These are phyloP conservation scores for Psettodes erumei DNA, from an alignment of 2,113 vertebrate genomes.

Conservation along the genomic window DNA sequence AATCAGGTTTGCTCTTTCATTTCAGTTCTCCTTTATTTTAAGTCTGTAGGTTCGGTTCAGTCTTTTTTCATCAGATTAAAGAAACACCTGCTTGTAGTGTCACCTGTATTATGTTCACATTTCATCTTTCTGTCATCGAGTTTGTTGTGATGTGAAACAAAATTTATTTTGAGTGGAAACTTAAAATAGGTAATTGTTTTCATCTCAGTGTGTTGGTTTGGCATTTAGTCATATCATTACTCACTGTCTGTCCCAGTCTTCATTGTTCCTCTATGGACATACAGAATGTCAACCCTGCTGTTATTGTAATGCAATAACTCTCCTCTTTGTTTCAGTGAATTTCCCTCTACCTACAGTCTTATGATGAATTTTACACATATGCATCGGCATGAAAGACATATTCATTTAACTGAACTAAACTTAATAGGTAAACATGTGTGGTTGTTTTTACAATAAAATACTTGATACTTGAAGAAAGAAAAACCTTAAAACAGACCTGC, in stretches of 20 bases:
- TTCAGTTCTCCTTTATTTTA: constrained; percentile 84
- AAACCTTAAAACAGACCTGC: background rate
- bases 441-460: too few species aligned
- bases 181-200: constrained; percentile 36
- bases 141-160: constrained; percentile 46
- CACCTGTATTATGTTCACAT: constrained; percentile 47
- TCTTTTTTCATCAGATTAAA: constrained; percentile 68
- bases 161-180: constrained; percentile 27
- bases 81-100: constrained; percentile 29
- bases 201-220: constrained; percentile 25
- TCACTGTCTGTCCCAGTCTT: constrained; percentile 18
- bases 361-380: too few species aligned
- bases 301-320: background rate
- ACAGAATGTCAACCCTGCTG: background rate
- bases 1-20: constrained; percentile 98
- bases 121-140: constrained; percentile 52
- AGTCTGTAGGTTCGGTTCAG: constrained; percentile 60
- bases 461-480: too few species aligned
- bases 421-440: too few species aligned
- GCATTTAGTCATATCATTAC: constrained; percentile 6
- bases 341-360: background rate
- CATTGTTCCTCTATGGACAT: constrained; percentile 2
- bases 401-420: too few species aligned
- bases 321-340: background rate
- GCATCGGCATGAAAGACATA: too few species aligned